These are phyloP conservation scores for Paralvinella palmiformis DNA, from an alignment of 1,140 invertebrate genomes.

Conservation along the genomic window DNA sequence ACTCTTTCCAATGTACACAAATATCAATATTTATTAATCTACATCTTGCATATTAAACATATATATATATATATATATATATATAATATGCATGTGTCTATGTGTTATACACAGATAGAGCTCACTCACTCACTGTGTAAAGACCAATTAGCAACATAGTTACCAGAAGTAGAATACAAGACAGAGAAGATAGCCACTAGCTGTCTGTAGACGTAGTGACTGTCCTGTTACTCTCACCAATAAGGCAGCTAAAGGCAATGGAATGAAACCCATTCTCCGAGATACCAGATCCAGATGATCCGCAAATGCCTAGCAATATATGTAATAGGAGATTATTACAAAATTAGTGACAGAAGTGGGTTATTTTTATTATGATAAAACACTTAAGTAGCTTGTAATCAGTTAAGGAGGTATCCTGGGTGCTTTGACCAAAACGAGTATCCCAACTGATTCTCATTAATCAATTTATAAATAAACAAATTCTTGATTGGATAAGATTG, in stretches of 20 bases:
- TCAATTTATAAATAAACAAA: too few relatives aligned
- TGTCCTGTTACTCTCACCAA: constrained; percentile 69
- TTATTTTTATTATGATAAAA: too few relatives aligned
- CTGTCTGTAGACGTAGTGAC: constrained; percentile 59
- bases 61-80: background rate
- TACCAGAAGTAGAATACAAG: constrained; percentile 70
- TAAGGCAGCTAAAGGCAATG: constrained; percentile 86
- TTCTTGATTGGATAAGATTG: too few relatives aligned
- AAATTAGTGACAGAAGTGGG: too few relatives aligned
- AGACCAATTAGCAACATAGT: constrained; percentile 14
- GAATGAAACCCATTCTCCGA: constrained; percentile 94
- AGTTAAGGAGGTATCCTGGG: too few relatives aligned
- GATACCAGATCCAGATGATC: constrained; percentile 95
- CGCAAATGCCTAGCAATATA: constrained; percentile 87
- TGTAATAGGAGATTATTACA: too few relatives aligned
- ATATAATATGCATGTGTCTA: background rate
- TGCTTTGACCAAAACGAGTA: too few relatives aligned
- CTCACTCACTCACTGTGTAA: too few relatives aligned
- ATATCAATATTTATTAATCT: background rate
- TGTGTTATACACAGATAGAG: too few relatives aligned
- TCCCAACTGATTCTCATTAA: too few relatives aligned
- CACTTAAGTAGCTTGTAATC: too few relatives aligned
- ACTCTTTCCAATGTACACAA: too few relatives aligned
- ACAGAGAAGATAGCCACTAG: constrained; percentile 61
- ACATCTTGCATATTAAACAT: background rate